Evolutionary conservation across 2,888 invertebrate species (phyloP), one percentile per base, ranked within the genome.

Genomic region (Mantis religiosa): DNA sequence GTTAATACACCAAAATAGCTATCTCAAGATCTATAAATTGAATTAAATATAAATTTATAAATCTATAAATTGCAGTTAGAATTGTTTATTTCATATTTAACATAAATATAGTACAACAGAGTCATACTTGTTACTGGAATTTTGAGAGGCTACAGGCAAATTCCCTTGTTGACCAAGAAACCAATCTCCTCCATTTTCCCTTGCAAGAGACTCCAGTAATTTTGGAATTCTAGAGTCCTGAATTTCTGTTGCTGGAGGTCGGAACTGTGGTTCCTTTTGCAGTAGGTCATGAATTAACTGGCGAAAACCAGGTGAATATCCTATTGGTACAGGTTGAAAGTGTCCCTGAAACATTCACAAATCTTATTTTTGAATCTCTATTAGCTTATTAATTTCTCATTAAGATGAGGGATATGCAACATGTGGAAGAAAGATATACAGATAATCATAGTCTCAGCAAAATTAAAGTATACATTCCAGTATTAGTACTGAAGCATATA

Each of bases 171-270:
- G 89, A 20, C 89, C 89, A n/a, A 89, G 82, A 71, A 89, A 89
- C 85, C 88, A 88, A 20, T 89, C 89, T 71, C 87, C 88, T 15
- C 88, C 89, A 12, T 90, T 89, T 12, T 89, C 82, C 71, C 81
- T 25, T 28, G 82, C 28, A n/a, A 90, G 89, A 4, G 88, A 89
- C 28, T 91, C 91, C 89, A 91, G 87, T 90, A 95, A 93, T 83
- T 94, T 92, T 1, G 95, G 95, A 89, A 95, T 93, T 92, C 94
- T 93, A 84, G 93, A 93, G 88, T 95, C 94, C 88, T 95, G 92
- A 6, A 96, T 94, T 91, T 95, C 95, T 71, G 93, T 93, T 0
- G 96, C 96, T 2, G 95, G 94, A 0, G 96, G 96, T 88, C 97
- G 92, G 34, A 94, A 93, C 34, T 94, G 93, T 0, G 96, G 95